phyloP scores from a whole-genome alignment of 2,888 invertebrate species.

The Dastarcus helophoroides region DNA sequence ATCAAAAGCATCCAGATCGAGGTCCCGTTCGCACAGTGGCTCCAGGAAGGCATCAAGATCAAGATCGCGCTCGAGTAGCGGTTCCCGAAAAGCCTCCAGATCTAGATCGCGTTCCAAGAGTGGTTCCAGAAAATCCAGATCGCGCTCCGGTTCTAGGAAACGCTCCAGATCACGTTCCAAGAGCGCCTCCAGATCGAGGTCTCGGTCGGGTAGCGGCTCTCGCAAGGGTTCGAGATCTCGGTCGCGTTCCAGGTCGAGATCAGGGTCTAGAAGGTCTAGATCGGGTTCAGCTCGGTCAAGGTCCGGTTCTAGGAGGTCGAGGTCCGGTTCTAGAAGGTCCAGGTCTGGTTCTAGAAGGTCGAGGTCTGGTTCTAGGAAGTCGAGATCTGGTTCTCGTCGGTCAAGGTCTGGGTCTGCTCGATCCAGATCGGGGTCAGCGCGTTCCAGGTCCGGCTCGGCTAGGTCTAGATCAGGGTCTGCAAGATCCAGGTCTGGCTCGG shows the following conservation, averaged over 20 bases:
- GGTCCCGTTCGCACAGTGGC: constrained; percentile 19
- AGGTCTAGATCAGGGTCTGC: constrained; percentile 23
- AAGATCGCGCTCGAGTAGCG: constrained; percentile 19
- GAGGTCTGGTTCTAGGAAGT: constrained; percentile 24
- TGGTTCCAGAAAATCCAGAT: constrained; percentile 21
- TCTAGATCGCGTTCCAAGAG: constrained; percentile 25
- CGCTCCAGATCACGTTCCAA: constrained; percentile 28
- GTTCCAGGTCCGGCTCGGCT: constrained; percentile 25
- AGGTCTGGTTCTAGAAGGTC: constrained; percentile 24
- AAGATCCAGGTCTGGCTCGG: constrained; percentile 23
- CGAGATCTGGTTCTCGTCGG: constrained; percentile 15
- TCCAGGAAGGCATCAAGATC: constrained; percentile 8
- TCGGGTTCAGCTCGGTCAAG: constrained; percentile 20
- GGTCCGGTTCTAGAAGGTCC: constrained; percentile 27
- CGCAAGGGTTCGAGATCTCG: constrained; percentile 28
- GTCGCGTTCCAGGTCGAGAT: constrained; percentile 22
- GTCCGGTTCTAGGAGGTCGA: constrained; percentile 24
- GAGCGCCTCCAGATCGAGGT: constrained; percentile 8
- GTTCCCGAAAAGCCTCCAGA: constrained; percentile 18
- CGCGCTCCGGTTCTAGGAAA: constrained; percentile 19
- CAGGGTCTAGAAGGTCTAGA: constrained; percentile 20
- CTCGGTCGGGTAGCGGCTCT: constrained; percentile 21
- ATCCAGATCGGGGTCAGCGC: constrained; percentile 19
- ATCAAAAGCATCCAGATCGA: constrained; percentile 10
- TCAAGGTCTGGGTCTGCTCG: constrained; percentile 28